These are phyloP conservation scores for Tetraodon nigroviridis DNA, from an alignment of 2,113 vertebrate genomes.

Conservation along the genomic window DNA sequence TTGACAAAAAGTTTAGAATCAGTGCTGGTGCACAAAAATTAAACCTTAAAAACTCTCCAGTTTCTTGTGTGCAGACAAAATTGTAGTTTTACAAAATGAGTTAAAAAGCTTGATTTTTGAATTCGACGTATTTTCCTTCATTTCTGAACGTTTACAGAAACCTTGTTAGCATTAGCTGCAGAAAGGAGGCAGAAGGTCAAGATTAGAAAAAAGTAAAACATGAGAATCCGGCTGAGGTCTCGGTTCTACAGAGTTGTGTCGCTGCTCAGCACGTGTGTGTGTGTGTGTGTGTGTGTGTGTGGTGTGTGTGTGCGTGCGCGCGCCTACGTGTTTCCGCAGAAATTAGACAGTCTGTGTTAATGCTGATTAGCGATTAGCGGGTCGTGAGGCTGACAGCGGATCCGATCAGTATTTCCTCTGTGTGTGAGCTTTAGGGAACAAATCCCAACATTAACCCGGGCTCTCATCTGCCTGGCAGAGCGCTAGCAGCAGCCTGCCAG, in stretches of 20 bases:
- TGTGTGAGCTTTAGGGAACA: constrained; percentile 75
- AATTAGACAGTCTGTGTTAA: constrained; percentile 56
- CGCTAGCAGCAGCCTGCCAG: constrained; percentile 70
- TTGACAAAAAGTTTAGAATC: too few species aligned
- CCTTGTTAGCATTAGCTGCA: too few species aligned
- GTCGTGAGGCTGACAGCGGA: constrained; percentile 58
- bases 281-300: constrained; percentile 6
- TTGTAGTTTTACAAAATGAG: too few species aligned
- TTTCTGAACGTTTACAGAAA: too few species aligned
- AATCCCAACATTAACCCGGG: constrained; percentile 74
- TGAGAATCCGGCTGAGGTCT: not conserved
- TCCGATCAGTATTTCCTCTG: constrained; percentile 71
- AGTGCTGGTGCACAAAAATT: too few species aligned
- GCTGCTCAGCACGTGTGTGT: constrained; percentile 3
- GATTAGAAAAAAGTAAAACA: not conserved
- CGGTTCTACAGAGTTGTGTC: constrained; percentile 10
- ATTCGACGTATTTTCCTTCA: too few species aligned
- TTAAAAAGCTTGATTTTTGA: too few species aligned
- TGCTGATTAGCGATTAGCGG: constrained; percentile 72
- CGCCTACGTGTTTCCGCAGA: constrained; percentile 7
- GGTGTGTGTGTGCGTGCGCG: constrained; percentile 6
- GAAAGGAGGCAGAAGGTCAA: too few species aligned
- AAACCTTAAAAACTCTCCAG: too few species aligned
- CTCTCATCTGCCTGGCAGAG: constrained; percentile 72
- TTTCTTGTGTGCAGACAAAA: too few species aligned